A percentile compares a stretch with the other conserved stretches of the same genome.
These are phyloP conservation scores for Spilarctia lutea DNA, from an alignment of 2,888 invertebrate genomes.

Conservation along the genomic window DNA sequence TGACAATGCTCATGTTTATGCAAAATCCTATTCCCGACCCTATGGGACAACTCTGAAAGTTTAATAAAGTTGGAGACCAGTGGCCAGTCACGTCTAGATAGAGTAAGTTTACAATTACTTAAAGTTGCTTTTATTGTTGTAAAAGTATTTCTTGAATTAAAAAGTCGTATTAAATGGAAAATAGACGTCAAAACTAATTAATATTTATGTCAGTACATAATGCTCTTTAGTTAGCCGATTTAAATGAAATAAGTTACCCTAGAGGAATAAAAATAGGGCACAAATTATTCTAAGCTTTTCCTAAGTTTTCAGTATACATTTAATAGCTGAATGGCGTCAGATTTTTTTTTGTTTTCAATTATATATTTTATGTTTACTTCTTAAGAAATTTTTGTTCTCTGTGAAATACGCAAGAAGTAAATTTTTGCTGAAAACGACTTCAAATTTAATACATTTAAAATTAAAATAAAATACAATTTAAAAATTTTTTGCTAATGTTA, in stretches of 20 bases:
- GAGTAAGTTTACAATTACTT: conserved; percentile 27
- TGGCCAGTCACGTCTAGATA: conserved; percentile 27
- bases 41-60: conserved; percentile 33
- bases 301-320: neutral
- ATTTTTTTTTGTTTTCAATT: too few relatives aligned
- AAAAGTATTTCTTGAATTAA: conserved; percentile 13
- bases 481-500: too few relatives aligned
- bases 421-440: too few relatives aligned
- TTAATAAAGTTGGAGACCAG: conserved; percentile 38
- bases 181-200: neutral
- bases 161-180: neutral
- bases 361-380: too few relatives aligned
- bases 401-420: too few relatives aligned
- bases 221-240: neutral
- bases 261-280: neutral
- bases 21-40: conserved; percentile 36
- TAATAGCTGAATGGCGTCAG: too few relatives aligned
- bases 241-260: neutral
- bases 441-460: too few relatives aligned
- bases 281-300: too few relatives aligned
- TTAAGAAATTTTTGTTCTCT: too few relatives aligned
- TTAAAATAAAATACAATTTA: too few relatives aligned
- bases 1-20: conserved; percentile 56
- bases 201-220: neutral
- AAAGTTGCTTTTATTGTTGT: conserved; percentile 12